A percentile compares a stretch with the other conserved stretches of the same genome.
Evolutionary conservation across 2,113 vertebrate species (phyloP).

Genomic region (Tetraodon nigroviridis): DNA sequence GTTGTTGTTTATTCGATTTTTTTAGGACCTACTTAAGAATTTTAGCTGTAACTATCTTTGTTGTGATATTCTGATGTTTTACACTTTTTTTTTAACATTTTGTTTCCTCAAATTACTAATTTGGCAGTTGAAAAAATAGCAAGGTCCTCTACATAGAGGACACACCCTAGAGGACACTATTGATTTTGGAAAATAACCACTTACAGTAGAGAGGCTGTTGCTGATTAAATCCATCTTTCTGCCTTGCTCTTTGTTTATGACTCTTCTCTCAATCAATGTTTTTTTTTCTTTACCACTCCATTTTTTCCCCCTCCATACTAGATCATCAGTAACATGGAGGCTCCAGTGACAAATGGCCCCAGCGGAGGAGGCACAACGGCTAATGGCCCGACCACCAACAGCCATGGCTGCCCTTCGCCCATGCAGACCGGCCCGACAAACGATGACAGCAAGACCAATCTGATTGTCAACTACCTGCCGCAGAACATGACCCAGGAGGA

Average conservation of each 20-base stretch:
- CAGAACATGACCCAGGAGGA: conserved; percentile 99
- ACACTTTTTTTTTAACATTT: no score
- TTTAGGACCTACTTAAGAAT: no score
- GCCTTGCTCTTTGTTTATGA: background rate
- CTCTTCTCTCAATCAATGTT: background rate
- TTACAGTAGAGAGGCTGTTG: conserved; percentile 5
- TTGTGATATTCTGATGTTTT: no score
- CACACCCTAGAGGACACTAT: background rate
- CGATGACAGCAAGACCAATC: conserved; percentile 99
- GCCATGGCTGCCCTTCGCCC: conserved; percentile 96
- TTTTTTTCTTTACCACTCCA: background rate
- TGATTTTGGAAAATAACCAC: conserved; percentile 3
- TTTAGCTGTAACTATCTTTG: no score
- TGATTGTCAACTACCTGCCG: conserved; percentile 99
- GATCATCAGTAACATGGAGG: conserved; percentile 99
- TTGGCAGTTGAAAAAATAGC: no score
- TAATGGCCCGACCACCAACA: conserved; percentile 98
- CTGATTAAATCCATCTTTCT: conserved; percentile 9
- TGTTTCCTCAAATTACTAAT: no score
- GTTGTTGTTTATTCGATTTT: background rate
- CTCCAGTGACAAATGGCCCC: conserved; percentile 98
- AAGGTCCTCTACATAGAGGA: no score
- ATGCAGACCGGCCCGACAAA: conserved; percentile 96
- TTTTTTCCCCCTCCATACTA: conserved; percentile 56
- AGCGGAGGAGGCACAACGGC: conserved; percentile 87